Evolutionary conservation across 2,113 vertebrate species (phyloP), one percentile per base, ranked within the genome.

Genomic region (Lasiurus borealis): DNA sequence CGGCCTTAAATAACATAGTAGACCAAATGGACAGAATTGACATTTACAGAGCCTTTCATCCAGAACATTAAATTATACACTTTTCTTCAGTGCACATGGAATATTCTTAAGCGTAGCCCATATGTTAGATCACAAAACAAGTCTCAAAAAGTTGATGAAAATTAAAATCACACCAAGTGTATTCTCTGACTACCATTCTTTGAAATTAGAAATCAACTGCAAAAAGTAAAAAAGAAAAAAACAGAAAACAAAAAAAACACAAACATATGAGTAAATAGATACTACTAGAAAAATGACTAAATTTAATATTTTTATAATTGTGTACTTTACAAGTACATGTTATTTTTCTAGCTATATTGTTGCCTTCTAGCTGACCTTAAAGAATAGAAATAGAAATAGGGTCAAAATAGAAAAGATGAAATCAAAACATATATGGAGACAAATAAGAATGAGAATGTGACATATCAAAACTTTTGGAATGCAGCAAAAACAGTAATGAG

Each of bases 321-420:
- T 72, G 21, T 50, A 80, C 52, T 95, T 84, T 4, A 68, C 16
- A 90, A 50, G 34, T 78, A 10, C n/a, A 13, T 92, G 48, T 66
- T 95, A 85, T 92, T 95, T 87, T 92, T 87, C 27, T n/a, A 93
- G 12, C 23, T 75, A 8, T 71, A 36, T 84, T 11, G 64, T 82
- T 96, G 36, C 52, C 54, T 57, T 57, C 21, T 57, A 57, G 54
- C 54, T 57, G 19, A 57, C 54, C 19, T 57, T 57, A 57, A 57
- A 57, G 54, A 57, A 57, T 57, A 57, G 54, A 57, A 57, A 57
- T 54, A 54, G 52, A 57, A 57, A 57, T 57, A 57, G 36, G 21
- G 21, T 72, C 71, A 40, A 72, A 57, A 57, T 57, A 40, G 71
- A 72, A 44, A 57, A 57, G 8, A 57, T 57, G 54, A 57, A 23